Conservation (phyloP, 2,888 invertebrate species). For the Drosophila birchii region DNA sequence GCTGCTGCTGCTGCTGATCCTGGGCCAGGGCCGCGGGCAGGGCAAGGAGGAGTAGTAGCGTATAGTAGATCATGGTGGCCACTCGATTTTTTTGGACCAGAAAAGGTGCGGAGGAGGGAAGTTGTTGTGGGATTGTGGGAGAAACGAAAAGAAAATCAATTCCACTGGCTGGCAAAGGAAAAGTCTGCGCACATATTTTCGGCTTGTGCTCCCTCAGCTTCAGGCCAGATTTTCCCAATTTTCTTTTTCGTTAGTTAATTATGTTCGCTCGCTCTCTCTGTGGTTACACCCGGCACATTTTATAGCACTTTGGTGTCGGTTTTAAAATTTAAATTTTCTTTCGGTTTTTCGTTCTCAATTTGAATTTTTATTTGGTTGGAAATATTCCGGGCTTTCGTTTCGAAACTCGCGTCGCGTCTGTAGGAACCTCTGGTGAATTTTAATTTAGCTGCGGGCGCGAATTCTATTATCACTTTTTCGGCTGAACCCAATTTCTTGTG, state of each 20-base stretch:
- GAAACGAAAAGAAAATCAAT: conserved; percentile 71
- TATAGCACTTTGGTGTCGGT: conserved; percentile 20
- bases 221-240: conserved; percentile 38
- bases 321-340: conserved; percentile 22
- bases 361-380: not conserved
- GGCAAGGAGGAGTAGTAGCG: conserved; percentile 17
- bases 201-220: conserved; percentile 42
- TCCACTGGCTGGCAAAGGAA: conserved; percentile 58
- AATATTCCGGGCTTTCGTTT: not conserved
- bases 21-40: conserved; percentile 23
- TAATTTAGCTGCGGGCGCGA: conserved; percentile 44
- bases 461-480: conserved; percentile 41
- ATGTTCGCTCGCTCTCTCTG: conserved; percentile 4
- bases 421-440: conserved; percentile 48
- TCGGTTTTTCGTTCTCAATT: conserved; percentile 1
- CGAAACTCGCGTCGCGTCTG: conserved; percentile 35
- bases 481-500: conserved; percentile 30
- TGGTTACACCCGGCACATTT: conserved; percentile 40
- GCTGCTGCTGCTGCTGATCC: conserved; percentile 47
- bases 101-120: conserved; percentile 11
- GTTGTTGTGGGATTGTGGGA: conserved; percentile 26
- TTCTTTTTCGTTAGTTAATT: conserved; percentile 20
- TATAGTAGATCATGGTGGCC: conserved; percentile 39
- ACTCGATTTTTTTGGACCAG: conserved; percentile 3
- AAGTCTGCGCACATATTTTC: conserved; percentile 73